A percentile compares a stretch with the other conserved stretches of the same genome.
Conservation (phyloP, 23 tunicate genomes). For the Aplidium turbinatum region DNA sequence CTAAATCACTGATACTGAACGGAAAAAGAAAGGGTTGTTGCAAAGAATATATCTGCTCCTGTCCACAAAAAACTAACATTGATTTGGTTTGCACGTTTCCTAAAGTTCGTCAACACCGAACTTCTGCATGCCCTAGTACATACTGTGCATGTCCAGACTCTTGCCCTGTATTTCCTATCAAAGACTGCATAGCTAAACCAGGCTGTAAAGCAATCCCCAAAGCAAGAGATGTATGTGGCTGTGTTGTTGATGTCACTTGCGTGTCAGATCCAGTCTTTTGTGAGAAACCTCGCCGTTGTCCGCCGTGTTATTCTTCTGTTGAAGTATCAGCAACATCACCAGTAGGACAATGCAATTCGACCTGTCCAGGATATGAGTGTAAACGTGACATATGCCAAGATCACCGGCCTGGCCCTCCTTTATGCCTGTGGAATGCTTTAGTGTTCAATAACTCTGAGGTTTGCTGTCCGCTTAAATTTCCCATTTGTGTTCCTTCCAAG, state of each 20-base stretch:
- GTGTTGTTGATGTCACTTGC: constrained; percentile 34
- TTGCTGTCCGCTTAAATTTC: constrained; percentile 22
- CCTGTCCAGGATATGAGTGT: constrained; percentile 31
- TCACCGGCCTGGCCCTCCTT: not conserved
- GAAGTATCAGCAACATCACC: not conserved
- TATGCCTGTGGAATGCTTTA: constrained; percentile 36
- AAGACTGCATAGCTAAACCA: constrained; percentile 28
- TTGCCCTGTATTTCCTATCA: constrained; percentile 34
- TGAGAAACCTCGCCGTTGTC: constrained; percentile 21
- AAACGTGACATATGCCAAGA: constrained; percentile 16
- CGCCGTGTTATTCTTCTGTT: constrained; percentile 15
- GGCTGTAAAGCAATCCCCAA: constrained; percentile 43
- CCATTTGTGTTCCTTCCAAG: constrained; percentile 5
- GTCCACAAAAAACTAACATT: constrained; percentile 35
- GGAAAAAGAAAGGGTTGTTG: constrained; percentile 18
- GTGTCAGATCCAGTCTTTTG: constrained; percentile 43
- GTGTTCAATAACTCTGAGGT: constrained; percentile 5
- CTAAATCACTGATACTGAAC: not conserved
- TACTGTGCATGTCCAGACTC: constrained; percentile 48
- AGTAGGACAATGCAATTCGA: constrained; percentile 47
- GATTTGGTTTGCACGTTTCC: constrained; percentile 31
- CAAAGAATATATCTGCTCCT: constrained; percentile 14
- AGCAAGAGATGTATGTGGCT: constrained; percentile 50
- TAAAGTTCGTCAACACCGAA: not conserved
- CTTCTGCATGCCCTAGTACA: constrained; percentile 33